Base-by-base conservation (phyloP, 2,888 invertebrate genomes). In the Thysanoteuthis rhombus region DNA sequence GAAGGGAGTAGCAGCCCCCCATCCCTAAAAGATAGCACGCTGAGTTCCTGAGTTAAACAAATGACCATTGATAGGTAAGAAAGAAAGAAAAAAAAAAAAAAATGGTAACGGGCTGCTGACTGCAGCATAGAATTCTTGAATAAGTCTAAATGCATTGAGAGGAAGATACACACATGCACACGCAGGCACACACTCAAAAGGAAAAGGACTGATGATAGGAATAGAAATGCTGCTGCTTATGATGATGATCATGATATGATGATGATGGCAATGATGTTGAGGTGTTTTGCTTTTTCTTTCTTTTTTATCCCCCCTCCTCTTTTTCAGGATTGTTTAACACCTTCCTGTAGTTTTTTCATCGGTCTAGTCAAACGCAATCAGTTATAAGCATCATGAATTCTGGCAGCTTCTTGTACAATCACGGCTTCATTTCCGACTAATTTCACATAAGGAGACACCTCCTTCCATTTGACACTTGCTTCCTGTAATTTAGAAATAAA, bases 341-440 rank as follows among this genome's bases (percentile, higher is more conserved):
- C 25, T 28, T 58, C 58, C 58, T 58, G 58, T 58, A 8, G 3
- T 58, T 58, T 75, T 75, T 75, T 12, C 36, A 75, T n/a, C 2
- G n/a, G 32, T 90, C 42, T 3, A 90, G 10, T 89, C 39, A 16
- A 28, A 38, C 22, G 40, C 36, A n/a, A 36, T 95, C 90, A 96
- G 93, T 95, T 94, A 93, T 96, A 96, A 12, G 96, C 96, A 94
- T 95, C 95, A 93, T 96, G 96, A 47, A 96, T 95, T 92, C 95
- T 95, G 0, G 96, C 96, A 1, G 96, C 96, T 94, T 96, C 96
- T 94, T 96, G 94, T 28, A 96, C 95, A 39, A 96, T 96, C 6
- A 95, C 95, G 75, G 95, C 95, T 92, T 96, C 96, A 94, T 95
- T 96, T 90, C 96, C 96, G 94, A 95, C 95, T 75, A 96, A 95